Percentiles rank a stretch among this genome's conserved stretches.
Evolutionary conservation across 2,113 vertebrate genomes (phyloP).

Genomic region (Pelvicachromis taeniatus): DNA sequence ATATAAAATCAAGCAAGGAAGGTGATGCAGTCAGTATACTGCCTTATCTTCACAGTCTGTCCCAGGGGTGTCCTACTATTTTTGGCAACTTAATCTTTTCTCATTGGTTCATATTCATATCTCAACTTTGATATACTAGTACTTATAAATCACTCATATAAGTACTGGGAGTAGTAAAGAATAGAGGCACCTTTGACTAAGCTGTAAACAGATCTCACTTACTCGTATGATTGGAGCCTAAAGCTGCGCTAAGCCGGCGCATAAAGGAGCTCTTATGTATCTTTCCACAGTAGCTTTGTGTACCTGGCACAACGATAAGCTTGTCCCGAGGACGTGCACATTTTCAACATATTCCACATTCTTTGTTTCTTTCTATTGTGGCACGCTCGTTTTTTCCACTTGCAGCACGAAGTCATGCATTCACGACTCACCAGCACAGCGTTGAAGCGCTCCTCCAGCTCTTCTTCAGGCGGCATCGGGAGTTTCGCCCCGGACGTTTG

Average conservation of each 20-base stretch:
- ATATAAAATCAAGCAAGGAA: background rate
- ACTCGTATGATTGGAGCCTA: background rate
- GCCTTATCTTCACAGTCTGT: no score
- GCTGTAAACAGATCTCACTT: background rate
- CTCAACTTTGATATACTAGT: no score
- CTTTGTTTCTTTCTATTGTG: slow-evolving; percentile 11
- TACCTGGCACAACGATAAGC: slow-evolving; percentile 39
- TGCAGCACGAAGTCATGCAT: background rate
- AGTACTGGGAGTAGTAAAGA: background rate
- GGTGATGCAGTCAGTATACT: background rate
- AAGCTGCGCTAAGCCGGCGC: slow-evolving; percentile 20
- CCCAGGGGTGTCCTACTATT: background rate
- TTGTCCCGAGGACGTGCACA: slow-evolving; percentile 24
- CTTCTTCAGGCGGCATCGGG: slow-evolving; percentile 77
- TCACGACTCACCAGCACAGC: slow-evolving; percentile 79
- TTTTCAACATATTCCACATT: slow-evolving; percentile 49
- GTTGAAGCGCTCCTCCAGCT: slow-evolving; percentile 82
- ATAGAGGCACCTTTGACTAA: background rate
- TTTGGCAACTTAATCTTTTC: background rate
- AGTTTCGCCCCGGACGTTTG: slow-evolving; percentile 63
- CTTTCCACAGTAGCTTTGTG: slow-evolving; percentile 25
- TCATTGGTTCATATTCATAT: no score
- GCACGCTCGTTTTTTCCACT: background rate
- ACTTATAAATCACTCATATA: no score
- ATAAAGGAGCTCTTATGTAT: slow-evolving; percentile 46